Conservation (phyloP, 2,888 invertebrate genomes). For the Drosophila fungiperda region DNA sequence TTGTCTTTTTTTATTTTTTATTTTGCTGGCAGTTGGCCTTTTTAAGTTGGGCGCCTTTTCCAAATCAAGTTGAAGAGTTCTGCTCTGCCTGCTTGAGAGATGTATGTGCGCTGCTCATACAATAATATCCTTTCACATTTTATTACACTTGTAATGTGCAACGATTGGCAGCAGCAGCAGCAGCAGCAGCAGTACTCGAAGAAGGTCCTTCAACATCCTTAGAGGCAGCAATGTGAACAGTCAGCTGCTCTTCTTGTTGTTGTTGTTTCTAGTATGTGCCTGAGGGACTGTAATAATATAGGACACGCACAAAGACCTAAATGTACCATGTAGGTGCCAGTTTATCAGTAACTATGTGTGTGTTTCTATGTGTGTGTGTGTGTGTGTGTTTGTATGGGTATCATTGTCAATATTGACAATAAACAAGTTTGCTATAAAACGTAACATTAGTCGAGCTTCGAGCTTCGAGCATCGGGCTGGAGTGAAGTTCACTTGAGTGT, state of each 20-base stretch:
- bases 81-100: slow-evolving; percentile 23
- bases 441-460: slow-evolving; percentile 51
- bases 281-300: slow-evolving; percentile 69
- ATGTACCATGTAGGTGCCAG: slow-evolving; percentile 48
- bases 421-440: slow-evolving; percentile 79
- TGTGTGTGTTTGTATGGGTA: slow-evolving; percentile 21
- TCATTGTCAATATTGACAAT: slow-evolving; percentile 80
- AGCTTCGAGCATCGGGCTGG: neutral
- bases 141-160: slow-evolving; percentile 79
- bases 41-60: slow-evolving; percentile 2
- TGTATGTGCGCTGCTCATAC: slow-evolving; percentile 40
- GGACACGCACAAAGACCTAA: slow-evolving; percentile 51
- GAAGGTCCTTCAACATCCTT: slow-evolving; percentile 37
- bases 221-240: slow-evolving; percentile 51
- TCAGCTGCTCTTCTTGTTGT: slow-evolving; percentile 14
- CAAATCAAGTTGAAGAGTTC: slow-evolving; percentile 29
- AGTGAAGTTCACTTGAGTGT: slow-evolving; percentile 15
- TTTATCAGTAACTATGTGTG: slow-evolving; percentile 23
- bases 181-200: neutral
- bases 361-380: neutral
- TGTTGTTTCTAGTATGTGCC: slow-evolving; percentile 40
- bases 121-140: slow-evolving; percentile 78
- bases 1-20: neutral
- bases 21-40: slow-evolving; percentile 13
- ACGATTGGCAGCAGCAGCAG: slow-evolving; percentile 55